Evolutionary conservation across 2,888 invertebrate species (phyloP).

Genomic region (Caenorhabditis sp.): DNA sequence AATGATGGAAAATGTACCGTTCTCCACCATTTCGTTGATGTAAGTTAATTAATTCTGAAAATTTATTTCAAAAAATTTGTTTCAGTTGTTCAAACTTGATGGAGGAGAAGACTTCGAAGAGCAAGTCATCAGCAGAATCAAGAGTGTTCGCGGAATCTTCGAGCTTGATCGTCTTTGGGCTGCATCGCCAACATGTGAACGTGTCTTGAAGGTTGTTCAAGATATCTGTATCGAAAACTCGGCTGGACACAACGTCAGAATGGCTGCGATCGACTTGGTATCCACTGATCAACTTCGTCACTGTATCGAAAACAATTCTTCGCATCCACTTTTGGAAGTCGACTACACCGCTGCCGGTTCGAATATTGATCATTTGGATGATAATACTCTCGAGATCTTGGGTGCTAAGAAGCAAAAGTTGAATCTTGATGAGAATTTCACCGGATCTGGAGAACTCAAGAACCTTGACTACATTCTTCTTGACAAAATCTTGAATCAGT

Average conservation of each 20-base stretch:
- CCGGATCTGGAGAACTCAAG: constrained; percentile 58
- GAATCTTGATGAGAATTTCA: constrained; percentile 53
- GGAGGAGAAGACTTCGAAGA: constrained; percentile 44
- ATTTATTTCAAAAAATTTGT: neutral
- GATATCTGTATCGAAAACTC: constrained; percentile 71
- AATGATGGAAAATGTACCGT: constrained; percentile 65
- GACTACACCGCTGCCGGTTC: constrained; percentile 39
- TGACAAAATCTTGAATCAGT: constrained; percentile 64
- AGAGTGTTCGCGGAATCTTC: constrained; percentile 58
- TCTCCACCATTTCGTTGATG: constrained; percentile 58
- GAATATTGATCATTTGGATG: constrained; percentile 65
- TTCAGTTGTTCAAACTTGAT: constrained; percentile 36
- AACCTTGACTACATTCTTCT: constrained; percentile 67
- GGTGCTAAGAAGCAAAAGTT: constrained; percentile 61
- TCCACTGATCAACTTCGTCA: constrained; percentile 64
- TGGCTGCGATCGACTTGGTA: constrained; percentile 64
- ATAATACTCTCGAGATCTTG: constrained; percentile 65
- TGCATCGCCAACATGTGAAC: constrained; percentile 58
- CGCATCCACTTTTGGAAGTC: constrained; percentile 68
- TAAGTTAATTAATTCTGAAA: constrained; percentile 8
- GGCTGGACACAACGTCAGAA: constrained; percentile 65
- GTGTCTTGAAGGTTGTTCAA: constrained; percentile 65
- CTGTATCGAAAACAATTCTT: constrained; percentile 58
- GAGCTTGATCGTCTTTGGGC: constrained; percentile 68
- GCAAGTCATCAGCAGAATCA: constrained; percentile 52